Evolutionary conservation across 2,113 vertebrate genomes (phyloP), one percentile per base, ranked within the genome.

Genomic region (Rallus limicola): DNA sequence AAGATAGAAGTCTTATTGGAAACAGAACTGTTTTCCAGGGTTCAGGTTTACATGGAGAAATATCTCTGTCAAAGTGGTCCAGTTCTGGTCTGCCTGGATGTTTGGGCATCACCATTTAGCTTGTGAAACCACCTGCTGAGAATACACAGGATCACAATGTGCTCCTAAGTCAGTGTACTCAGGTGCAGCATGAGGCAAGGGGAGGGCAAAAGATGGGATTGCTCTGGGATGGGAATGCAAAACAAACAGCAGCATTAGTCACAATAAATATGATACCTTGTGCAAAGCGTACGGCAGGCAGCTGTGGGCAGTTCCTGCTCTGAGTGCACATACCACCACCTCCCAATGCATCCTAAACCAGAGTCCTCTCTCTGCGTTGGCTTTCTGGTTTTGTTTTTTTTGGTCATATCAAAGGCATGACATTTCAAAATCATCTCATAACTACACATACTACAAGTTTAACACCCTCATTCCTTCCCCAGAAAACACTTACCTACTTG

Each of bases 261-360:
- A 68, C 75, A 20, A 7, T 52, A 86, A 92, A 69, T 34, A 59
- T 3, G 4, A 34, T 16, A 59, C 74, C 88, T 63, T 5, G 17
- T 82, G 92, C 84, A 62, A 25, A 85, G 82, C 11, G 38, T 42
- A 2, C 48, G 80, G 77, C 90, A 76, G 38, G 56, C 78, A 90
- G 78, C 90, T 95, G 91, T 81, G 94, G 93, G 79, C 84, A 59
- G 44, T 33, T 71, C 65, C 78, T 95, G 84, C 89, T 95, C 18
- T 8, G 8, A 91, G 82, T 29, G 60, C 82, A 84, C 84, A 91
- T 64, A 82, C 88, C 24, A 44, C 78, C 74, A 65, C 75, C 68
- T 82, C 82, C 68, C 69, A 46, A 17, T 13, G 62, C 92, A 68
- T 70, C 68, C 77, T 67, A 42, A 84, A 86, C 62, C 79, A 68